phyloP scores from a whole-genome alignment of 2,888 invertebrate species.

The Xylophagus ater region DNA sequence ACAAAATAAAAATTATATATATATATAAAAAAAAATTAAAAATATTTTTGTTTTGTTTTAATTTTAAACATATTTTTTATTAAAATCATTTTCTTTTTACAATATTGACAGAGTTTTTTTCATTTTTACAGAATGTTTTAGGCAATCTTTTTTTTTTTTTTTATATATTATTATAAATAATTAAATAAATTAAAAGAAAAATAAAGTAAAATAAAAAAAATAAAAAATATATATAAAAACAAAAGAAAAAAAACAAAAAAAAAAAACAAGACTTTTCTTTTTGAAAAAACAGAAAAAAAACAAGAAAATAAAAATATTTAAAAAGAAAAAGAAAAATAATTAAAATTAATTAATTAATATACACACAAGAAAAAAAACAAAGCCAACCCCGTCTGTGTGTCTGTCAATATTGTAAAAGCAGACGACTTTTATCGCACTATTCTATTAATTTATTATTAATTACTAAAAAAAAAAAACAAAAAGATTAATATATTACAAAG shows the following conservation, averaged over 20 bases:
- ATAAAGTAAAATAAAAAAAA: background rate
- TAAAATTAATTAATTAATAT: conserved; percentile 3
- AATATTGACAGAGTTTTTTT: conserved; percentile 13
- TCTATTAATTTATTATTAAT: conserved; percentile 8
- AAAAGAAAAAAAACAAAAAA: conserved; percentile 8
- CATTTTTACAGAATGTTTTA: too few relatives aligned
- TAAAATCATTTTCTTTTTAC: conserved; percentile 6
- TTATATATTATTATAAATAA: too few relatives aligned
- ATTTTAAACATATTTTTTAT: background rate
- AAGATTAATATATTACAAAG: conserved; percentile 2
- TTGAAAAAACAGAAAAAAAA: conserved; percentile 4
- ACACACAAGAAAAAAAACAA: background rate
- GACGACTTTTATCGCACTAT: conserved; percentile 12
- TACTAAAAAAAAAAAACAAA: background rate
- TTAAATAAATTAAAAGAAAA: too few relatives aligned
- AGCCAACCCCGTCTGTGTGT: conserved; percentile 15
- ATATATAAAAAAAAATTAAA: background rate
- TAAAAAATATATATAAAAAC: conserved; percentile 3
- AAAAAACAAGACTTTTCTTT: conserved; percentile 6
- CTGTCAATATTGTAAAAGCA: conserved; percentile 17
- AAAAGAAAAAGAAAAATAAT: background rate
- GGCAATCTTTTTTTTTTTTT: conserved; percentile 2
- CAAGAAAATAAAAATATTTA: too few relatives aligned
- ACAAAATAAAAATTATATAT: background rate
- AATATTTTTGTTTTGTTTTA: background rate